Conservation (phyloP, 2,888 invertebrate species). For the Dynastes hyllus region DNA sequence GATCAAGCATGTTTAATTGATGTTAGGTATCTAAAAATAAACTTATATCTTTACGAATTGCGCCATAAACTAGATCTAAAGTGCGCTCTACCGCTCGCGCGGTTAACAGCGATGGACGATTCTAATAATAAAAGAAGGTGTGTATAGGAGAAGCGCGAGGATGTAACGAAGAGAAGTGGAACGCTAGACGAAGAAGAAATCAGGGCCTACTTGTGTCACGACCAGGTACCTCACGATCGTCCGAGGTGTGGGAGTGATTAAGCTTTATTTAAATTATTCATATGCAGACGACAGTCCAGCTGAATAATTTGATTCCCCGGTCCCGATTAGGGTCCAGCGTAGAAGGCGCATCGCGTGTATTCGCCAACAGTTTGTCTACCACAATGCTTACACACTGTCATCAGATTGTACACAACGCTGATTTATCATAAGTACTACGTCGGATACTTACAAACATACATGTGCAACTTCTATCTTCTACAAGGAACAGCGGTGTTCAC, state of each 20-base stretch:
- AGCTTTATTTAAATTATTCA: slow-evolving; percentile 64
- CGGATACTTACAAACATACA: slow-evolving; percentile 11
- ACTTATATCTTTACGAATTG: slow-evolving; percentile 25
- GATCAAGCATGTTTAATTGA: slow-evolving; percentile 46
- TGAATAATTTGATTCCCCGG: slow-evolving; percentile 61
- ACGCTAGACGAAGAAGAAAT: slow-evolving; percentile 23
- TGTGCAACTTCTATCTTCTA: background rate
- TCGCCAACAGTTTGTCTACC: slow-evolving; percentile 54
- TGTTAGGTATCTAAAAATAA: slow-evolving; percentile 30
- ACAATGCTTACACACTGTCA: slow-evolving; percentile 56
- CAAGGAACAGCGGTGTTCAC: background rate
- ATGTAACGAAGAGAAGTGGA: slow-evolving; percentile 24
- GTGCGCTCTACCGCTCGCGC: background rate
- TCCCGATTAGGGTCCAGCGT: slow-evolving; percentile 53
- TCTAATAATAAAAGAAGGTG: slow-evolving; percentile 21
- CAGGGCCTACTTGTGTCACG: slow-evolving; percentile 58
- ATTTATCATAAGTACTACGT: slow-evolving; percentile 49
- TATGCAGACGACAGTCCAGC: slow-evolving; percentile 60
- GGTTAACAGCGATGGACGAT: background rate
- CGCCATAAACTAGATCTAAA: slow-evolving; percentile 30
- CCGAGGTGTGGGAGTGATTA: slow-evolving; percentile 64
- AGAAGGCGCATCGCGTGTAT: slow-evolving; percentile 54
- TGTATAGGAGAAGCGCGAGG: slow-evolving; percentile 9
- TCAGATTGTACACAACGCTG: slow-evolving; percentile 55
- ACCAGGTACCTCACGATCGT: slow-evolving; percentile 59